Evolutionary conservation across 1,140 invertebrate species (phyloP).

Genomic region (Pseudomyrmex flavicornis): DNA sequence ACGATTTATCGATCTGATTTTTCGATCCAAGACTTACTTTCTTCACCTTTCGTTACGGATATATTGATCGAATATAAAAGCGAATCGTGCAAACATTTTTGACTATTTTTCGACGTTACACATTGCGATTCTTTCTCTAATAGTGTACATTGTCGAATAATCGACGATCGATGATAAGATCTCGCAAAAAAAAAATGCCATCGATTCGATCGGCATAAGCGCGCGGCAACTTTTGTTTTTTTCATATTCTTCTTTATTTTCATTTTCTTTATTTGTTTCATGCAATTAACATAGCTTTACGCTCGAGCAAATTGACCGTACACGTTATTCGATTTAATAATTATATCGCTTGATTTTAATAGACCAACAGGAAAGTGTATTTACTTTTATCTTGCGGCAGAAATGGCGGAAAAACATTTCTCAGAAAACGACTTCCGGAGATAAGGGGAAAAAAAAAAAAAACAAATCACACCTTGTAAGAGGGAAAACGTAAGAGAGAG

Average conservation of each 20-base stretch:
- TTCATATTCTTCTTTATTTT: no score
- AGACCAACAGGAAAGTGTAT: no score
- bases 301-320: no score
- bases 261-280: no score
- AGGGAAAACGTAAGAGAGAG: constrained; percentile 10
- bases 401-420: no score
- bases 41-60: constrained; percentile 17
- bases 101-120: not conserved
- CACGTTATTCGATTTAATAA: no score
- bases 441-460: not conserved
- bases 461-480: not conserved
- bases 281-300: no score
- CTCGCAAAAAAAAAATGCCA: constrained; percentile 1
- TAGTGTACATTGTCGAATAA: not conserved
- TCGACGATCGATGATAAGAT: not conserved
- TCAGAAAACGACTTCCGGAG: not conserved
- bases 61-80: not conserved
- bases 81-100: not conserved
- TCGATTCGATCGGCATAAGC: no score
- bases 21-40: constrained; percentile 7
- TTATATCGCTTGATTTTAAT: no score
- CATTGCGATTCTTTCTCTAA: not conserved
- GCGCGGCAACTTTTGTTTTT: no score
- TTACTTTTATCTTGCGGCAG: not conserved
- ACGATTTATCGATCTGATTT: constrained; percentile 33